Conservation (phyloP, 2,888 invertebrate species). For the Hirudinaria manillensis region DNA sequence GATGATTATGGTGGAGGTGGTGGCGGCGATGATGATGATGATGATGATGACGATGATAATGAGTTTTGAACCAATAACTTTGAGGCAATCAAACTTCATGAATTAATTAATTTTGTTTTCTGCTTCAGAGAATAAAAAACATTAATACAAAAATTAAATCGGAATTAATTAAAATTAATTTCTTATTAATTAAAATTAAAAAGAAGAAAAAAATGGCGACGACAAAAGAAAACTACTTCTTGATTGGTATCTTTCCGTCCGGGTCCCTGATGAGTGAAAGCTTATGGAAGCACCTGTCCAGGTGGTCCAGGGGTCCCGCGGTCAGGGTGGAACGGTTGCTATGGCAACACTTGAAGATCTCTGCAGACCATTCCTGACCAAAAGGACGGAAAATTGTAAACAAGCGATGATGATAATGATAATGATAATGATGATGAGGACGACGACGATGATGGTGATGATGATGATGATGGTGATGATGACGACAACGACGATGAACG, state of each 20-base stretch:
- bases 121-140: too few relatives aligned
- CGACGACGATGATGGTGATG: slow-evolving; percentile 21
- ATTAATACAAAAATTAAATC: too few relatives aligned
- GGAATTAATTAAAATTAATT: neutral
- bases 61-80: too few relatives aligned
- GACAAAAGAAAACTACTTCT: slow-evolving; percentile 11
- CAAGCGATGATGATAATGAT: neutral
- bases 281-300: slow-evolving; percentile 17
- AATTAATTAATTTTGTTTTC: too few relatives aligned
- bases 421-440: slow-evolving; percentile 13
- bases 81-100: too few relatives aligned
- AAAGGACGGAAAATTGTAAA: neutral
- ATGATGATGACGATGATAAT: too few relatives aligned
- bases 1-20: too few relatives aligned
- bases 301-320: slow-evolving; percentile 9
- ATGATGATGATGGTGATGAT: slow-evolving; percentile 7
- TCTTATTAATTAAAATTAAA: neutral
- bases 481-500: too few relatives aligned
- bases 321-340: neutral
- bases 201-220: neutral
- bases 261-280: neutral
- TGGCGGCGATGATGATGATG: too few relatives aligned
- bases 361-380: slow-evolving; percentile 25
- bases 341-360: slow-evolving; percentile 26
- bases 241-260: neutral